A percentile compares a stretch with the other conserved stretches of the same genome.
Conservation (phyloP, 2,797 vertebrate genomes). For the Sebastes taczanowskii region DNA sequence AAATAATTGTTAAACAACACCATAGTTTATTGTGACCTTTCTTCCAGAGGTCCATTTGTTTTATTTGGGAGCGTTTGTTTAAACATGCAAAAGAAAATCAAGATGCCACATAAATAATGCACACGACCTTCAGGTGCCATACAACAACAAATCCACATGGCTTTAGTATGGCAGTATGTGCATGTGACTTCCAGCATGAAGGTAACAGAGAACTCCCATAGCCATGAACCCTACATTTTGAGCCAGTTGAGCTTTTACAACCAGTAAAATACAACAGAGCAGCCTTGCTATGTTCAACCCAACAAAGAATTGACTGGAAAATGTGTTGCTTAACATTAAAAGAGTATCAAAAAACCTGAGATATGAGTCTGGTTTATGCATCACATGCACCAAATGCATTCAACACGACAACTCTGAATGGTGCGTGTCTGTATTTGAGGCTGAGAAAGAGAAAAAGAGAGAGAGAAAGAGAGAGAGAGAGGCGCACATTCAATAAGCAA, state of each 20-base stretch:
- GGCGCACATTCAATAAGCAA: background rate
- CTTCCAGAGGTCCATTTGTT: background rate
- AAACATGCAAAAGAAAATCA: background rate
- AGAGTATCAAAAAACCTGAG: constrained; percentile 36
- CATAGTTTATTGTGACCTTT: background rate
- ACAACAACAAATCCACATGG: background rate
- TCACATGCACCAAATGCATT: background rate
- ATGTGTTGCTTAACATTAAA: background rate
- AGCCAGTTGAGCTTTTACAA: background rate
- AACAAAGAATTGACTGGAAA: background rate
- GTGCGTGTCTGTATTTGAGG: constrained; percentile 1
- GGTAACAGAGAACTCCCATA: background rate
- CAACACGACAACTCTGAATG: background rate
- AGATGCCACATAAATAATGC: constrained; percentile 1
- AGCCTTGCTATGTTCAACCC: background rate
- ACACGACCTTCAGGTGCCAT: background rate
- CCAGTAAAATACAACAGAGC: background rate
- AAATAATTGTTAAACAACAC: background rate
- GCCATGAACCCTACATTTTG: background rate
- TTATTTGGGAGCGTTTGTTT: background rate
- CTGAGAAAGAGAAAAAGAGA: background rate
- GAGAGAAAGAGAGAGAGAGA: background rate
- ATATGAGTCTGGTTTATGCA: constrained; percentile 1
- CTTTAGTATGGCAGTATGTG: background rate
- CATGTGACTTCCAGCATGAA: background rate